phyloP scores from a whole-genome alignment of 2,113 vertebrate species.

The Hippocampus barbouri region DNA sequence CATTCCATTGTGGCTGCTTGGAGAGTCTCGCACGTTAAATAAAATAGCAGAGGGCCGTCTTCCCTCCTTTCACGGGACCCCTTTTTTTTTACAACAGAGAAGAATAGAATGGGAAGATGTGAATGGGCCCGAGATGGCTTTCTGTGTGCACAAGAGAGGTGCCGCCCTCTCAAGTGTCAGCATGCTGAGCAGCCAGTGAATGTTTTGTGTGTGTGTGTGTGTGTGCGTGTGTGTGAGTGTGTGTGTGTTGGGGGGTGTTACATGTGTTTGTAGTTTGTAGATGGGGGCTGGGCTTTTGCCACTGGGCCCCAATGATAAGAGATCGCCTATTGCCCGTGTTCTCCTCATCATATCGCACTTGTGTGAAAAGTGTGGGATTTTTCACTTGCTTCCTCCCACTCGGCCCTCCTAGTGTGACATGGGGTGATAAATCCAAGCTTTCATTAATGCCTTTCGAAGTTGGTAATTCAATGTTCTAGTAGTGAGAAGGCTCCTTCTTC shows the following conservation, averaged over 20 bases:
- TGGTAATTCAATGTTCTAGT: conserved; percentile 42
- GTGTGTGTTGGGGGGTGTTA: conserved; percentile 8
- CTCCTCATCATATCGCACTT: not conserved
- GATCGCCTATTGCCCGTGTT: conserved; percentile 5
- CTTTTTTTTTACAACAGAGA: conserved; percentile 33
- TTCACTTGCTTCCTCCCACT: not conserved
- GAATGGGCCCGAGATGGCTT: conserved; percentile 52
- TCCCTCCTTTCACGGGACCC: conserved; percentile 40
- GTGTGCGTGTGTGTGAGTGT: not conserved
- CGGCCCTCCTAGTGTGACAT: not conserved
- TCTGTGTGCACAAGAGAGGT: conserved; percentile 56
- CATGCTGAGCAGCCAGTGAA: conserved; percentile 34
- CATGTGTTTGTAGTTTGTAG: conserved; percentile 25
- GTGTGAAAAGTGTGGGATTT: conserved; percentile 2
- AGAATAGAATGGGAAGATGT: conserved; percentile 58
- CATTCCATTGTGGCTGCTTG: conserved; percentile 20
- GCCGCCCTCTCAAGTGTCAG: conserved; percentile 65
- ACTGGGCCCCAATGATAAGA: conserved; percentile 18
- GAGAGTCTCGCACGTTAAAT: conserved; percentile 14
- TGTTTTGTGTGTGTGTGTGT: conserved; percentile 1
- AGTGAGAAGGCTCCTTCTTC: conserved; percentile 28
- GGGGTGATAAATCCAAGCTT: conserved; percentile 24
- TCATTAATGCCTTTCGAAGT: conserved; percentile 32
- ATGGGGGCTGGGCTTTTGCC: conserved; percentile 21
- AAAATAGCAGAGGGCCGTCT: conserved; percentile 34